Evolutionary conservation across 37 sponge, comb jelly and placozoan species (phyloP).

Genomic region (Crambe crambe): DNA sequence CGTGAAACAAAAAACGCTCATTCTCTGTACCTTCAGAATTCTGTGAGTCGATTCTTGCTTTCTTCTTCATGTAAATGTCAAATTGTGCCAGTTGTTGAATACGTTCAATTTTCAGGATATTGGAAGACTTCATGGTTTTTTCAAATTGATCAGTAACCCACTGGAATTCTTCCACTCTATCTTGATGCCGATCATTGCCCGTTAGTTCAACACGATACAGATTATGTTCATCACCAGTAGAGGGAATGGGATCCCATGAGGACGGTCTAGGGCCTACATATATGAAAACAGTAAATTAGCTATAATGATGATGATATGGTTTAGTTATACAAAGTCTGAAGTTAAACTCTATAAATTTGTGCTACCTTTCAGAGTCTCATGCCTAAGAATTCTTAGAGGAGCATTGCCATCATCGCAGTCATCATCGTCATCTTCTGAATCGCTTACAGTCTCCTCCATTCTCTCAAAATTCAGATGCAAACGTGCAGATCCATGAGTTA

Average conservation of each 20-base stretch:
- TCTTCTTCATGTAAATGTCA: conserved; percentile 43
- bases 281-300: too few relatives aligned
- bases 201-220: background rate
- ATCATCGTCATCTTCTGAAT: background rate
- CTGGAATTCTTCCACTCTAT: background rate
- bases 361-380: too few relatives aligned
- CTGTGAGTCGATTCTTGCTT: conserved; percentile 45
- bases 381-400: too few relatives aligned
- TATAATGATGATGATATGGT: too few relatives aligned
- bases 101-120: conserved; percentile 59
- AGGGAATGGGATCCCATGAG: background rate
- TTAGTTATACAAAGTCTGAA: too few relatives aligned
- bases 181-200: background rate
- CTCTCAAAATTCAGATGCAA: background rate
- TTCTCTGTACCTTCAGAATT: conserved; percentile 51
- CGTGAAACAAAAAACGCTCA: conserved; percentile 65
- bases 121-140: conserved; percentile 10
- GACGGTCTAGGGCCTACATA: too few relatives aligned
- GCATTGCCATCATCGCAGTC: too few relatives aligned
- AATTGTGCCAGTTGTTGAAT: conserved; percentile 63
- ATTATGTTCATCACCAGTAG: background rate
- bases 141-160: conserved; percentile 25
- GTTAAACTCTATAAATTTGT: too few relatives aligned
- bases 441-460: background rate
- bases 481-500: background rate